A percentile compares a stretch with the other conserved stretches of the same genome.
phyloP scores from a whole-genome alignment of 1,140 invertebrate species.

The Eumaeus atala region DNA sequence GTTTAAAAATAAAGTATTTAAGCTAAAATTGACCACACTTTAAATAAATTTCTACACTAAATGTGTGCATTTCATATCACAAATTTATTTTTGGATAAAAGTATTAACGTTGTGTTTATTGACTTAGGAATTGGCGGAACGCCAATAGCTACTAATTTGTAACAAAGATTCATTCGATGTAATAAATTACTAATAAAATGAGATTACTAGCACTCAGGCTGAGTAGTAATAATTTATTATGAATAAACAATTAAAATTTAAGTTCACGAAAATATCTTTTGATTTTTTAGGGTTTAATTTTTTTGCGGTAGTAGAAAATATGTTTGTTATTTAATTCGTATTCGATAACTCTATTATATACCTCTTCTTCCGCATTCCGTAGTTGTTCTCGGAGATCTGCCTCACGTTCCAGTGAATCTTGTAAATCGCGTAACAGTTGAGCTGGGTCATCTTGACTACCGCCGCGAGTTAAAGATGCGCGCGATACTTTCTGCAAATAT shows the following conservation, averaged over 20 bases:
- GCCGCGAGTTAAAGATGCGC: constrained; percentile 80
- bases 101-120: constrained; percentile 19
- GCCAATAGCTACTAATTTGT: constrained; percentile 19
- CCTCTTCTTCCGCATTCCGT: constrained; percentile 92
- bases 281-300: neutral
- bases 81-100: constrained; percentile 22
- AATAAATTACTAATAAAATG: constrained; percentile 15
- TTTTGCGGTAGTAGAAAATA: no score
- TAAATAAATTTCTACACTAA: neutral
- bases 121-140: constrained; percentile 21
- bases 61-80: neutral
- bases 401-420: constrained; percentile 93
- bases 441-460: constrained; percentile 86
- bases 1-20: constrained; percentile 39
- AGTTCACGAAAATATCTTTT: constrained; percentile 1
- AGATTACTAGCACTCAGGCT: constrained; percentile 14
- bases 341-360: constrained; percentile 16
- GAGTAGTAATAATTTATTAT: neutral
- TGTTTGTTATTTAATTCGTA: no score
- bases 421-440: constrained; percentile 88
- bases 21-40: constrained; percentile 1
- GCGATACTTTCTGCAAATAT: constrained; percentile 76
- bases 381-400: constrained; percentile 93
- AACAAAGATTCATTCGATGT: constrained; percentile 16
- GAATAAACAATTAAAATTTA: constrained; percentile 3